A percentile compares a stretch with the other conserved stretches of the same genome.
Conservation (phyloP, 2,113 vertebrate species). For the Corydoras sp. region DNA sequence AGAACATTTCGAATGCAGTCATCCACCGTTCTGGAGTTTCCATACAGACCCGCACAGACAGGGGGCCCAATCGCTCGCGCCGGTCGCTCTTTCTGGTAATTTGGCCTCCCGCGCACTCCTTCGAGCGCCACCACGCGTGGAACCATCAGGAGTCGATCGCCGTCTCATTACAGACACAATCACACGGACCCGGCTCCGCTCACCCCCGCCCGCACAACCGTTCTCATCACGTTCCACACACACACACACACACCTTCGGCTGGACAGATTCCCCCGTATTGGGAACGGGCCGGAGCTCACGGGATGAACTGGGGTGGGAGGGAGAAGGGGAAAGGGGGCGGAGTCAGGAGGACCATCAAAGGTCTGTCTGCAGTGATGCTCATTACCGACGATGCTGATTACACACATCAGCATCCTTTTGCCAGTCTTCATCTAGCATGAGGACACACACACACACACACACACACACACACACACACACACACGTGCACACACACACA, state of each 20-base stretch:
- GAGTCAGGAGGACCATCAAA: conserved; percentile 40
- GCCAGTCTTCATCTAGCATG: neutral
- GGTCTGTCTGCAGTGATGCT: conserved; percentile 28
- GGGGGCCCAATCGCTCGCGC: conserved; percentile 22
- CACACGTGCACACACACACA: conserved; percentile 7
- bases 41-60: conserved; percentile 2
- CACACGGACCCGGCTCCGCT: conserved; percentile 24
- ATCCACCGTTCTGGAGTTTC: neutral
- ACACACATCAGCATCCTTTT: conserved; percentile 1
- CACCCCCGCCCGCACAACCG: neutral
- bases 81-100: conserved; percentile 29
- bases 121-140: conserved; percentile 19
- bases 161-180: conserved; percentile 36
- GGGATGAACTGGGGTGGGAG: conserved; percentile 1
- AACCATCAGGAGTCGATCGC: conserved; percentile 38
- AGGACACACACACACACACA: too few species aligned
- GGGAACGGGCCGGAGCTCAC: neutral
- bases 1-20: conserved; percentile 23
- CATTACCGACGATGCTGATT: conserved; percentile 19
- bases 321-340: conserved; percentile 9
- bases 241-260: neutral
- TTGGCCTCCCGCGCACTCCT: conserved; percentile 22
- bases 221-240: neutral
- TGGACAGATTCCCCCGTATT: neutral
- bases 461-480: too few species aligned